Conservation (phyloP, 2,888 invertebrate species). For the Salticus scenicus region DNA sequence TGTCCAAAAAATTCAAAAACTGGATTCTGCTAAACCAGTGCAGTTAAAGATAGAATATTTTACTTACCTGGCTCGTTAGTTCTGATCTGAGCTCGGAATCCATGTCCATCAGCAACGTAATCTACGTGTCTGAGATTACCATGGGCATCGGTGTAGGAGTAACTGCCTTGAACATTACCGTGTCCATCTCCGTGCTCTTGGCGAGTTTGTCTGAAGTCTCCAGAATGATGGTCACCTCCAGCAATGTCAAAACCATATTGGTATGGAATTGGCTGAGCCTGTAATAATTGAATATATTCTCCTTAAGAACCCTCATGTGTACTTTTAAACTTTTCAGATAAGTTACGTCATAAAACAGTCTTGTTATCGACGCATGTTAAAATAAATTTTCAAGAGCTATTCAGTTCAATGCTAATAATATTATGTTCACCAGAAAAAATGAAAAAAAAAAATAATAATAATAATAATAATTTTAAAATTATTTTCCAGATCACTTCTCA, state of each 20-base stretch:
- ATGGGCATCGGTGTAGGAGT: slow-evolving; percentile 60
- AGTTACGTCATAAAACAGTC: neutral
- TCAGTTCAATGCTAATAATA: too few relatives aligned
- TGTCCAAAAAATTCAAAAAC: too few relatives aligned
- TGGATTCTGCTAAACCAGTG: too few relatives aligned
- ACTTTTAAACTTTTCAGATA: too few relatives aligned
- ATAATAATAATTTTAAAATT: too few relatives aligned
- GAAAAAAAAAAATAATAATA: too few relatives aligned
- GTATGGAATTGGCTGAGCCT: slow-evolving; percentile 65
- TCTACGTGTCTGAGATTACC: slow-evolving; percentile 64
- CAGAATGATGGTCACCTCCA: slow-evolving; percentile 57
- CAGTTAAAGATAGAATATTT: too few relatives aligned
- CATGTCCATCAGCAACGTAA: slow-evolving; percentile 65
- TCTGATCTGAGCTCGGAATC: slow-evolving; percentile 58
- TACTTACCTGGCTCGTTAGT: slow-evolving; percentile 69
- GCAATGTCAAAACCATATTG: slow-evolving; percentile 64
- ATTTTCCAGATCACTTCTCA: too few relatives aligned
- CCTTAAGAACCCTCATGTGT: too few relatives aligned
- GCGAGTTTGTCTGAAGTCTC: slow-evolving; percentile 57
- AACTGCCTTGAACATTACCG: slow-evolving; percentile 64
- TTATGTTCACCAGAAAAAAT: too few relatives aligned
- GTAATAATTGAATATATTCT: neutral
- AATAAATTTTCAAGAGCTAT: neutral
- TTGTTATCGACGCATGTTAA: neutral
- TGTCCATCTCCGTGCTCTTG: slow-evolving; percentile 64